Evolutionary conservation across 2,797 vertebrate species (phyloP).

Genomic region (Myotis myotis): DNA sequence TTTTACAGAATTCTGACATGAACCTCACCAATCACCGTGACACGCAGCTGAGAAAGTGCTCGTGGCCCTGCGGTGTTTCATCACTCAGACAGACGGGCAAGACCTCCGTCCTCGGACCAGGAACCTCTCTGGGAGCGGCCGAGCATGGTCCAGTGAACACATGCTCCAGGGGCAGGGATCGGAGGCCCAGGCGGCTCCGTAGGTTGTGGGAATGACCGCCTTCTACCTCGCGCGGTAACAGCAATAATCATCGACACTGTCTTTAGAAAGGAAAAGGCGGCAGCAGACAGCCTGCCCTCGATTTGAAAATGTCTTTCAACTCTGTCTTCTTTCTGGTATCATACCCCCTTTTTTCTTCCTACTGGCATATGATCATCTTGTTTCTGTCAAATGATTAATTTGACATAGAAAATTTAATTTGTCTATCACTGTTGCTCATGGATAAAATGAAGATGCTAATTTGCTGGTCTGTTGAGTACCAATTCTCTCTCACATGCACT

Average conservation of each 20-base stretch:
- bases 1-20: conserved; percentile 74
- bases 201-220: background rate
- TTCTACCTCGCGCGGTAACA: background rate
- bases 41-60: conserved; percentile 72
- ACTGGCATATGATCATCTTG: background rate
- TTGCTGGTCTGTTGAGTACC: background rate
- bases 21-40: conserved; percentile 78
- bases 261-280: background rate
- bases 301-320: background rate
- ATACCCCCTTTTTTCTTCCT: background rate
- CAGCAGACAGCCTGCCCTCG: background rate
- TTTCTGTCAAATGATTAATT: background rate
- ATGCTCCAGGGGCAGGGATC: background rate
- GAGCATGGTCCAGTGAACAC: background rate
- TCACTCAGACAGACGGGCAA: conserved; percentile 58
- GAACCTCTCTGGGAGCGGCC: background rate
- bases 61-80: conserved; percentile 75
- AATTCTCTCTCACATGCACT: background rate
- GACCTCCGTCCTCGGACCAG: background rate
- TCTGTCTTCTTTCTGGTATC: background rate
- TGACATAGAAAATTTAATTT: background rate
- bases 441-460: background rate
- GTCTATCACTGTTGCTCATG: background rate
- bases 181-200: background rate
- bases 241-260: background rate